A percentile compares a stretch with the other conserved stretches of the same genome.
These are phyloP conservation scores for Eublepharis macularius DNA, from an alignment of 2,113 vertebrate genomes.

Conservation along the genomic window DNA sequence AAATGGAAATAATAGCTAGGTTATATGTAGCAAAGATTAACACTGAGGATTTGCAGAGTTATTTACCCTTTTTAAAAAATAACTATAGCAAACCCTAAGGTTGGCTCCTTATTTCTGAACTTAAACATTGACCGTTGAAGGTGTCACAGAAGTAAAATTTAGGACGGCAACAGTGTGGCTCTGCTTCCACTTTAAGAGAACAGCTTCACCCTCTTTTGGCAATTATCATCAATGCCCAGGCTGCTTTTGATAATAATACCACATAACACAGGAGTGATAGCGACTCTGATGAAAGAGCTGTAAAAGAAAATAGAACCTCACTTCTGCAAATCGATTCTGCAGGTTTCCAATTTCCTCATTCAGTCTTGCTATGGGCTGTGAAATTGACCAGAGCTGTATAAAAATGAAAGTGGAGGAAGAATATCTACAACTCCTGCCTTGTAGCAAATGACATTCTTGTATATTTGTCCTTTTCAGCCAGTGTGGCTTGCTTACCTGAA, in stretches of 20 bases:
- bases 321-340: slow-evolving; percentile 87
- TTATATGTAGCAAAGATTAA: not conserved
- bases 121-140: slow-evolving; percentile 25
- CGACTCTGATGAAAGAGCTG: slow-evolving; percentile 70
- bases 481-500: slow-evolving; percentile 71
- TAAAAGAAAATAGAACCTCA: slow-evolving; percentile 87
- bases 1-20: not conserved
- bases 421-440: slow-evolving; percentile 68
- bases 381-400: slow-evolving; percentile 84
- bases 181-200: slow-evolving; percentile 54
- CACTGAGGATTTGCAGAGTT: not conserved
- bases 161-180: not conserved
- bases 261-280: slow-evolving; percentile 76
- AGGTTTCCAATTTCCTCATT: slow-evolving; percentile 86
- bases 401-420: slow-evolving; percentile 76
- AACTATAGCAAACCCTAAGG: not conserved
- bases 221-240: slow-evolving; percentile 73
- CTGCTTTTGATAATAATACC: slow-evolving; percentile 72
- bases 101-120: not conserved
- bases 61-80: not conserved
- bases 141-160: not conserved
- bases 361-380: slow-evolving; percentile 77
- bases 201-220: slow-evolving; percentile 42
- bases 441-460: slow-evolving; percentile 77
- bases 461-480: slow-evolving; percentile 62